These are phyloP conservation scores for Drosophila watanabei DNA, from an alignment of 1,140 invertebrate genomes.

Conservation along the genomic window DNA sequence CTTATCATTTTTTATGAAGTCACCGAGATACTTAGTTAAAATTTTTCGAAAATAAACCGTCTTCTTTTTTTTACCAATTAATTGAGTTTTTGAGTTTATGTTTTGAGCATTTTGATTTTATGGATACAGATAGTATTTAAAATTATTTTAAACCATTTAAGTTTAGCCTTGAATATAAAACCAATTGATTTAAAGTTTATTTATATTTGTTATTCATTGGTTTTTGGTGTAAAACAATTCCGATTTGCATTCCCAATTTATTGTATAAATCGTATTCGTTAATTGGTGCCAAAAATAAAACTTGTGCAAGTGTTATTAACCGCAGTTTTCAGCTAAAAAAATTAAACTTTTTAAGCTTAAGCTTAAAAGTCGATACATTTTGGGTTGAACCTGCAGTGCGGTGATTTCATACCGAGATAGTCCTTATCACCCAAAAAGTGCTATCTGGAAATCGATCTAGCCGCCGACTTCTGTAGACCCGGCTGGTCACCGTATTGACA, in stretches of 20 bases:
- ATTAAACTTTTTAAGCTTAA: background rate
- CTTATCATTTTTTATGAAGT: no score
- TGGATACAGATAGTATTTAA: no score
- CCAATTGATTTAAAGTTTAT: no score
- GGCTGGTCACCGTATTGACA: constrained; percentile 35
- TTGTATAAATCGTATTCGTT: no score
- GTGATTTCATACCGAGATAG: constrained; percentile 14
- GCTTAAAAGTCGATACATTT: constrained; percentile 18
- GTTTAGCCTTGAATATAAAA: no score
- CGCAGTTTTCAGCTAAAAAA: background rate
- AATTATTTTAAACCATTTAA: no score
- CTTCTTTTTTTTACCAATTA: no score
- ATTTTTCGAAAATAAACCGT: no score
- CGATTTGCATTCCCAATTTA: background rate
- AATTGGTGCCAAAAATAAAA: background rate
- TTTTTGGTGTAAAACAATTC: background rate
- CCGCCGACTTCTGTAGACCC: constrained; percentile 37
- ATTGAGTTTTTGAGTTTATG: no score
- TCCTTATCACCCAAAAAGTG: background rate
- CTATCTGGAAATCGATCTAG: constrained; percentile 27
- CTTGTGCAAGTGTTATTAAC: background rate
- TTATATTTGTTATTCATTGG: background rate
- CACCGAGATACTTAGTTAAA: no score
- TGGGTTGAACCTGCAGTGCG: background rate
- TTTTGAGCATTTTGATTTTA: no score